Conservation (phyloP, 2,888 invertebrate species). For the Chymomyza amoena region DNA sequence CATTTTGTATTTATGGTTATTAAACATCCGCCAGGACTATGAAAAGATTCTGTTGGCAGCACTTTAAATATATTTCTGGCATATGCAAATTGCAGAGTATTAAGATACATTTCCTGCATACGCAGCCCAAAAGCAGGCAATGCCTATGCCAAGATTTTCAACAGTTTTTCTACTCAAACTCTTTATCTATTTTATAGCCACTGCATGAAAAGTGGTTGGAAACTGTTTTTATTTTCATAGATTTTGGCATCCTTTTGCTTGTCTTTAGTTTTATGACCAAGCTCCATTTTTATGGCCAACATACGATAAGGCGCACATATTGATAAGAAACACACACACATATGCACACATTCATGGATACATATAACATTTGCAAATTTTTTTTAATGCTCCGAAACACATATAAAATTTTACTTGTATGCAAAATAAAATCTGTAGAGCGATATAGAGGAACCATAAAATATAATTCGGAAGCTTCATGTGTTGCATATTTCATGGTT, state of each 20-base stretch:
- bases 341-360: background rate
- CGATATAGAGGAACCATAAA: constrained; percentile 38
- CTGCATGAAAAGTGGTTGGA: constrained; percentile 50
- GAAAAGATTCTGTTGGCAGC: constrained; percentile 6
- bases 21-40: constrained; percentile 11
- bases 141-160: background rate
- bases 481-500: constrained; percentile 70
- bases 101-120: constrained; percentile 55
- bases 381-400: constrained; percentile 58
- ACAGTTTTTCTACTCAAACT: constrained; percentile 58
- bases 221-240: constrained; percentile 66
- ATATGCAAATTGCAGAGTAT: constrained; percentile 51
- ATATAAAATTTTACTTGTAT: constrained; percentile 54
- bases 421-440: constrained; percentile 7
- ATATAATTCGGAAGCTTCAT: constrained; percentile 62
- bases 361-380: constrained; percentile 61
- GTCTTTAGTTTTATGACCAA: constrained; percentile 57
- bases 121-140: background rate
- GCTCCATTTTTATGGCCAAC: constrained; percentile 58
- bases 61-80: constrained; percentile 23
- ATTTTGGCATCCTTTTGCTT: constrained; percentile 45
- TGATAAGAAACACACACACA: constrained; percentile 43
- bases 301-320: constrained; percentile 43
- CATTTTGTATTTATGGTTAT: constrained; percentile 61
- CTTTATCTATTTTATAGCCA: constrained; percentile 64